A percentile compares a stretch with the other conserved stretches of the same genome.
Conservation (phyloP, 2,888 invertebrate genomes). For the Prenolepis imparis region DNA sequence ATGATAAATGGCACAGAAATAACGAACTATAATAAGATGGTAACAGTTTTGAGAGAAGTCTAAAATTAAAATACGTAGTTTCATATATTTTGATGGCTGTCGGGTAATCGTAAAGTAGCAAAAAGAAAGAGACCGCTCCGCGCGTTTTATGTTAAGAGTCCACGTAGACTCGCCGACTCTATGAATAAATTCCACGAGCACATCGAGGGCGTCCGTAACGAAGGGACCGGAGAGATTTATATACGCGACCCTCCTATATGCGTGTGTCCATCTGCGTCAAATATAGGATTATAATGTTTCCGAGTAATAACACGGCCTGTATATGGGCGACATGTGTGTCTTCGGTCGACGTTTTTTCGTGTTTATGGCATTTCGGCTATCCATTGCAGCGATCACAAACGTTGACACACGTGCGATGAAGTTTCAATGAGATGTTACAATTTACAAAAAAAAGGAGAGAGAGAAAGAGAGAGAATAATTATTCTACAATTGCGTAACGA, state of each 20-base stretch:
- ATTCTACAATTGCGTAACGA: not conserved
- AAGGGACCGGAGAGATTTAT: slow-evolving; percentile 73
- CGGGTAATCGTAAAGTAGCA: slow-evolving; percentile 23
- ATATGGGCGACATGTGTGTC: slow-evolving; percentile 65
- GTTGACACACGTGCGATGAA: not conserved
- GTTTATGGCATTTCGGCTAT: slow-evolving; percentile 50
- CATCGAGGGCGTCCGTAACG: slow-evolving; percentile 65
- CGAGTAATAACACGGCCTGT: slow-evolving; percentile 76
- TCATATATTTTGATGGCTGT: not conserved
- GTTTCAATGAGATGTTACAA: slow-evolving; percentile 21
- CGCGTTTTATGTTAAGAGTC: slow-evolving; percentile 24
- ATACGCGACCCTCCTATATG: slow-evolving; percentile 68
- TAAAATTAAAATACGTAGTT: slow-evolving; percentile 18
- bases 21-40: not conserved
- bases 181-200: slow-evolving; percentile 72
- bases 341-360: slow-evolving; percentile 39
- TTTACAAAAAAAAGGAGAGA: not conserved
- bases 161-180: slow-evolving; percentile 17
- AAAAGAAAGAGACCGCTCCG: not conserved
- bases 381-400: not conserved
- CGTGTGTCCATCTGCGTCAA: slow-evolving; percentile 32
- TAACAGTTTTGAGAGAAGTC: not conserved
- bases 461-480: not conserved
- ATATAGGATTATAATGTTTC: slow-evolving; percentile 82
- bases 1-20: not conserved